Evolutionary conservation across 2,797 vertebrate species (phyloP).

Genomic region (Ispidina picta): DNA sequence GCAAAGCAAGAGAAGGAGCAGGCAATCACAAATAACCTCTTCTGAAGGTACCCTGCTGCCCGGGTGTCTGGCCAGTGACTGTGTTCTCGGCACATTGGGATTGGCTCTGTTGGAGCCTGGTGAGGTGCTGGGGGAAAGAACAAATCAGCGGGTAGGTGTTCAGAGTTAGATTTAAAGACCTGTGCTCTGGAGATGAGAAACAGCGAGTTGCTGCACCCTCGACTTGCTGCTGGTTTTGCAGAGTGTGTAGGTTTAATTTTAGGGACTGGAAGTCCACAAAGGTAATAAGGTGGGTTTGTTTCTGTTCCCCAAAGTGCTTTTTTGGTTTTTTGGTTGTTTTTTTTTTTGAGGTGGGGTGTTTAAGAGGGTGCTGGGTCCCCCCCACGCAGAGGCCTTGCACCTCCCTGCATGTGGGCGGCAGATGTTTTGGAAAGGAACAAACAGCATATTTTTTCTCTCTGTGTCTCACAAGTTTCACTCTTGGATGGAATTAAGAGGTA

Average conservation of each 20-base stretch:
- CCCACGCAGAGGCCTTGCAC: background rate
- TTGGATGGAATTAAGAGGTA: background rate
- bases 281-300: background rate
- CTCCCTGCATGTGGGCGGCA: background rate
- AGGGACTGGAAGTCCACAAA: background rate
- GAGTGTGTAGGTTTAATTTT: accelerated
- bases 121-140: background rate
- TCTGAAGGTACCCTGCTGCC: background rate
- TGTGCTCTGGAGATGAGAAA: background rate
- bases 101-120: accelerated
- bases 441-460: background rate
- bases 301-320: background rate
- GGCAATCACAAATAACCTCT: background rate
- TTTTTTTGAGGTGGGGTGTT: background rate
- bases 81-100: background rate
- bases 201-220: background rate
- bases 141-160: background rate
- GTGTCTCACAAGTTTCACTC: background rate
- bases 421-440: background rate
- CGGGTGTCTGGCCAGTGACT: background rate
- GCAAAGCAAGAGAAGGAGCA: background rate
- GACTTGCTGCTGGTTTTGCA: background rate
- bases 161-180: background rate
- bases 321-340: no score
- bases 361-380: background rate